Base-by-base conservation (phyloP, 1,140 invertebrate genomes). In the Apis florea region DNA sequence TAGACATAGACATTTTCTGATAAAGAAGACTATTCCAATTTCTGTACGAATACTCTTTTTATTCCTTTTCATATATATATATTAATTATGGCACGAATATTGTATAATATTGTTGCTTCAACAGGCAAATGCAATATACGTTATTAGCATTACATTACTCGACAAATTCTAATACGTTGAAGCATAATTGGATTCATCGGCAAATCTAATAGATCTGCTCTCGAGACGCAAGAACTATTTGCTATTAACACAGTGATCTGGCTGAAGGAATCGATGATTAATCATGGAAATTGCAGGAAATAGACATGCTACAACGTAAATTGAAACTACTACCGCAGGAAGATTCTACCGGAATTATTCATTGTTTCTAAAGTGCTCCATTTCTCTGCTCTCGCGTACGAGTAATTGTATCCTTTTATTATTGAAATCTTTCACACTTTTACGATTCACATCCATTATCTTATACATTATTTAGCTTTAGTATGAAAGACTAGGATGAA, bases 231-330 rank as follows among this genome's bases (percentile, higher is more conserved):
- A 11, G 13, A 15, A 64, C 10, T 75, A 53, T 75, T 64, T 64
- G 47, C 49, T 75, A 64, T 64, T 53, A 64, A 58, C 49, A 19
- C 26, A 9, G 26, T n/a, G 59, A 75, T 75, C 73, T 64, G 31
- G 73, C 49, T 64, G 53, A 75, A 53, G 73, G 73, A 64, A 75
- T 75, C 73, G 49, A 75, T 75, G n/a, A 75, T 75, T 75, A 75
- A 59, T 21, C 24, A 64, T 75, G 61, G 73, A 63, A 64, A 75
- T 64, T 64, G 73, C 49, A 15, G 26, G 73, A 64, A 64, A 75
- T 75, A 51, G 59, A 26, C 49, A 19, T 51, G 31, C 19, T 49
- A 15, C 31, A 13, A 49, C 40, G 17, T 21, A 53, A 19, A n/a
- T n/a, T n/a, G 59, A 64, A 75, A 64, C 59, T 40, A 19, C 17